Evolutionary conservation across 2,113 vertebrate genomes (phyloP), one percentile per base, ranked within the genome.

Genomic region (Psittacula cyanocephala): DNA sequence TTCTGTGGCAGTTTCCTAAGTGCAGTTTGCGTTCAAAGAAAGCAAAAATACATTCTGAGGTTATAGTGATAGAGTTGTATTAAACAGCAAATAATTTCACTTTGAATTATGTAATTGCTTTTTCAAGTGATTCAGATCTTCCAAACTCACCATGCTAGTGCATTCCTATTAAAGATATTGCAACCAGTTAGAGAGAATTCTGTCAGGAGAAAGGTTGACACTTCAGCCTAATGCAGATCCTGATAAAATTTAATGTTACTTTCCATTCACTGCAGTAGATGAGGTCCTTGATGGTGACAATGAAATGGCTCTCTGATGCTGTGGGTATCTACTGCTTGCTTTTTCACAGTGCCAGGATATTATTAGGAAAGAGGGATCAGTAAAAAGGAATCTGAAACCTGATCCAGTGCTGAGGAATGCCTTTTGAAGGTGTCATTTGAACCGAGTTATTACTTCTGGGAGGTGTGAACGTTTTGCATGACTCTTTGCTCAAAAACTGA

Each of bases 381-480:
- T 72, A 88, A 96, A 96, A 89, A 87, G 81, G 91, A 91, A 92
- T 95, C 96, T 77, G 94, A 95, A 96, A 96, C 81, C 71, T 39
- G 86, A 96, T 91, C 84, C 89, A 91, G 52, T 20, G 53, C 81
- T 50, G 59, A 92, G 93, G 93, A 96, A 95, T 97, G 92, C 95
- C 83, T 91, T 93, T 50, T 76, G 47, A 94, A 96, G 87, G 81
- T 89, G 91, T 79, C 86, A 92, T 75, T 79, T 89, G 91, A 96
- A 92, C 81, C 3, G 0, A 79, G 74, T 87, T 86, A 91, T 94
- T 93, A 87, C 67, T 94, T 94, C 81, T 95, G 67, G 57, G 88
- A 95, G 88, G 93, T 97, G 95, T 93, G 95, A 96, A 95, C 0
- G 0, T 65, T 93, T 75, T 69, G 81, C 39, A 3, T 59, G 47